Evolutionary conservation across 2,888 invertebrate species (phyloP), one percentile per base, ranked within the genome.

Genomic region (Boloria euphrosyne): DNA sequence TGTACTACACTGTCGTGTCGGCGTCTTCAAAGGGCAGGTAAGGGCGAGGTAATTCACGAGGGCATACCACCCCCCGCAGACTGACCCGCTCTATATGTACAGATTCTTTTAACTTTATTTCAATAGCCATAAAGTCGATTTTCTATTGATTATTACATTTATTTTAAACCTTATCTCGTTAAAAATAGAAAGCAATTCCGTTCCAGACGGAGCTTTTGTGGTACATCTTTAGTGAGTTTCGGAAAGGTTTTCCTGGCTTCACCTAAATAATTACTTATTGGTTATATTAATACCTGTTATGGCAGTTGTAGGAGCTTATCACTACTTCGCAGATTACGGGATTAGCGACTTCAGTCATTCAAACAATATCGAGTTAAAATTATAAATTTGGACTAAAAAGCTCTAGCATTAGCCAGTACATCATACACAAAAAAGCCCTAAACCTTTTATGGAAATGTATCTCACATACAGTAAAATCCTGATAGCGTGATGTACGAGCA

Each of bases 11-110:
- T 31, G 57, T n/a, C n/a, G 50, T 59, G 74, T 69, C 83, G 81
- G 81, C 80, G 75, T 82, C 80, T 84, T 84, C 85, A 89, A 89
- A 89, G 85, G 83, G 80, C 89, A 90, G 90, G 90, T 89, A 84
- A 80, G 84, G 85, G 85, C 74, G 83, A 82, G 84, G 81, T 83
- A 84, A 85, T 83, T 83, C 75, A 73, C 72, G 67, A 76, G 75
- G 75, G 73, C 51, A 54, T 68, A 61, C 67, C 77, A 59, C 80
- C 78, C 81, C 62, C 65, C 79, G 80, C 82, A 79, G 53, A 62
- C 64, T 71, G 68, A 70, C 67, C 71, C 70, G 16, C 65, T 65
- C 53, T 65, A 50, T 44, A 47, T 51, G 60, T 57, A 49, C 16
- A 4, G 16, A 7, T 47, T 51, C 31, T 65, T 22, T 62, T 47